Base-by-base conservation (phyloP, 2,797 vertebrate species). In the Miichthys miiuy region DNA sequence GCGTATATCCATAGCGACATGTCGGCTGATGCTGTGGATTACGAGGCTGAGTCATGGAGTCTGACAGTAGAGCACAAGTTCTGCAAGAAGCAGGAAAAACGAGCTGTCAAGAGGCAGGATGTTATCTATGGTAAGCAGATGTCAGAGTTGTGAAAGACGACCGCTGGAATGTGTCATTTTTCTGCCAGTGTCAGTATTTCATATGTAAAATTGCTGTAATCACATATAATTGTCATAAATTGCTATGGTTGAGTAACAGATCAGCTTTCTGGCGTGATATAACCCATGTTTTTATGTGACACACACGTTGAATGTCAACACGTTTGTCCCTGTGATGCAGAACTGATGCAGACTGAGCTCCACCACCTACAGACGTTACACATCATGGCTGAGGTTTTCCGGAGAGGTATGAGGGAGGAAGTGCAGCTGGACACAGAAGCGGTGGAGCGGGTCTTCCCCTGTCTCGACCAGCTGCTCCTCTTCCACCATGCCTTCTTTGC, bases 341-440 rank as follows among this genome's bases (percentile, higher is more conserved):
- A 99, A 90, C 95, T 99, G 83, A 98, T 99, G 97, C 98, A 98
- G 91, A 99, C 98, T 0, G 98, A 99, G 95, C 90, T 97, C 44
- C 98, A 99, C 91, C 98, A 99, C 88, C 95, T 99, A 48, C 97
- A 97, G 92, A 99, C 97, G 0, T 91, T 99, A 34, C 94, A 96
- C 89, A 96, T 99, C 92, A 99, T 99, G 97, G 97, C 97, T 0
- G 96, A 98, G 95, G 94, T 99, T 87, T 99, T 98, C 93, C 94
- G 98, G 78, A 96, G 96, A 42, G 98, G 98, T 4, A 97, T 99
- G 97, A 96, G 94, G 69, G 96, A 98, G 79, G 97, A 99, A 56
- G 94, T 99, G 54, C 97, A 97, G 90, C 93, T 99, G 2, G 97
- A 99, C 34, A 86, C 94, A 0, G 95, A 96, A 54, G 95, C 95